phyloP scores from a whole-genome alignment of 2,888 invertebrate genomes.

The Candidula unifasciata region DNA sequence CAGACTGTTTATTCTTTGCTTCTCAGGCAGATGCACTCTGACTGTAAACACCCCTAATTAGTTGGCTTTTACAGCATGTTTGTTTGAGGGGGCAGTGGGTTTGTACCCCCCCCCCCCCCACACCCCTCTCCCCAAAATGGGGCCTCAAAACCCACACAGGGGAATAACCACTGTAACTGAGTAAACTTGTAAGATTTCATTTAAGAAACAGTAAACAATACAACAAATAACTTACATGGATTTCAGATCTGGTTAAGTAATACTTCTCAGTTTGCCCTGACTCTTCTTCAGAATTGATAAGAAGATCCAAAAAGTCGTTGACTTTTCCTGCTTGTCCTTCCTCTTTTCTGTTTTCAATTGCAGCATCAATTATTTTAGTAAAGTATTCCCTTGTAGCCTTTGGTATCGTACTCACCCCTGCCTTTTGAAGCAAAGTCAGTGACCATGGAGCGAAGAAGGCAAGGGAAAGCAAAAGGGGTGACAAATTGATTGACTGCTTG shows the following conservation, averaged over 20 bases:
- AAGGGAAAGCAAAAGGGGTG: background rate
- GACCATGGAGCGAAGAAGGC: background rate
- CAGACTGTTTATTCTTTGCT: too few species aligned
- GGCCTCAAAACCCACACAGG: too few species aligned
- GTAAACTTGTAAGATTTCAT: too few species aligned
- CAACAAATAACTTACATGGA: conserved; percentile 16
- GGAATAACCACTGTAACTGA: too few species aligned
- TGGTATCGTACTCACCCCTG: background rate
- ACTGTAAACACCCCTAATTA: too few species aligned
- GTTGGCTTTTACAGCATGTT: too few species aligned
- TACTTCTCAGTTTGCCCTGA: background rate
- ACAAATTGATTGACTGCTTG: conserved; percentile 48
- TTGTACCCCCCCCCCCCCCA: too few species aligned
- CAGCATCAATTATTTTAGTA: background rate
- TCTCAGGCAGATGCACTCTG: too few species aligned
- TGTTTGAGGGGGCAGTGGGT: too few species aligned
- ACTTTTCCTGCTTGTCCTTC: conserved; percentile 52
- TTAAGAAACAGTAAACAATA: background rate
- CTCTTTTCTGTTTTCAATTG: conserved; percentile 54
- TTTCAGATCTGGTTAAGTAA: background rate
- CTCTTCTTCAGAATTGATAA: conserved; percentile 34
- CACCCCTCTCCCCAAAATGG: too few species aligned
- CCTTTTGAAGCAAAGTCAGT: background rate
- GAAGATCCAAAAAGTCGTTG: conserved; percentile 44
- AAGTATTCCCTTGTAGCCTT: conserved; percentile 7